phyloP scores from a whole-genome alignment of 2,888 invertebrate genomes.

The Parthenolecanium corni region DNA sequence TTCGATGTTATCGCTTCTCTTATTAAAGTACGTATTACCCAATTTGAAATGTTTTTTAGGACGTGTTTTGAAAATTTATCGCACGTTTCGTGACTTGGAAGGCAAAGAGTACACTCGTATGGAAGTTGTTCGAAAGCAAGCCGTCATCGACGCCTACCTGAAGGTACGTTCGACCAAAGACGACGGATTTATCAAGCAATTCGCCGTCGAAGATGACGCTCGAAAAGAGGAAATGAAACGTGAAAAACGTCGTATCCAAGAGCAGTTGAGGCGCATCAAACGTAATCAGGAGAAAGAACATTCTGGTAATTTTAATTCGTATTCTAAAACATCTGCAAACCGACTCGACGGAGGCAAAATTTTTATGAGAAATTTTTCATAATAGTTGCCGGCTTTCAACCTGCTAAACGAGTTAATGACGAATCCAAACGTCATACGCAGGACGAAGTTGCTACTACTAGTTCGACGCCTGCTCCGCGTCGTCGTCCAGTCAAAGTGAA shows the following conservation, averaged over 20 bases:
- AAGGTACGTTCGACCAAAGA: slow-evolving; percentile 93
- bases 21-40: no score
- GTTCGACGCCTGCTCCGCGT: neutral
- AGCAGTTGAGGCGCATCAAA: slow-evolving; percentile 87
- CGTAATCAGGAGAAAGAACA: slow-evolving; percentile 80
- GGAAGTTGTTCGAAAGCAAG: slow-evolving; percentile 83
- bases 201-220: slow-evolving; percentile 89
- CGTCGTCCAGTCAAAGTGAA: slow-evolving; percentile 61
- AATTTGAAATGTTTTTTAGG: slow-evolving; percentile 43
- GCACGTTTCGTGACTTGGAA: slow-evolving; percentile 78
- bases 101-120: slow-evolving; percentile 83
- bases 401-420: neutral
- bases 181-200: slow-evolving; percentile 79
- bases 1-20: no score
- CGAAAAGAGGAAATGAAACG: slow-evolving; percentile 98
- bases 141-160: slow-evolving; percentile 92
- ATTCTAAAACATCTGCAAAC: no score
- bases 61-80: slow-evolving; percentile 76
- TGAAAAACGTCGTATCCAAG: slow-evolving; percentile 90
- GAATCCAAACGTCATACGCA: neutral
- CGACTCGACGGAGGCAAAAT: no score
- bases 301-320: neutral
- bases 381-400: neutral
- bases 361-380: no score
- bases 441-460: neutral